A percentile compares a stretch with the other conserved stretches of the same genome.
These are phyloP conservation scores for Hypena proboscidalis DNA, from an alignment of 2,888 invertebrate genomes.

Conservation along the genomic window DNA sequence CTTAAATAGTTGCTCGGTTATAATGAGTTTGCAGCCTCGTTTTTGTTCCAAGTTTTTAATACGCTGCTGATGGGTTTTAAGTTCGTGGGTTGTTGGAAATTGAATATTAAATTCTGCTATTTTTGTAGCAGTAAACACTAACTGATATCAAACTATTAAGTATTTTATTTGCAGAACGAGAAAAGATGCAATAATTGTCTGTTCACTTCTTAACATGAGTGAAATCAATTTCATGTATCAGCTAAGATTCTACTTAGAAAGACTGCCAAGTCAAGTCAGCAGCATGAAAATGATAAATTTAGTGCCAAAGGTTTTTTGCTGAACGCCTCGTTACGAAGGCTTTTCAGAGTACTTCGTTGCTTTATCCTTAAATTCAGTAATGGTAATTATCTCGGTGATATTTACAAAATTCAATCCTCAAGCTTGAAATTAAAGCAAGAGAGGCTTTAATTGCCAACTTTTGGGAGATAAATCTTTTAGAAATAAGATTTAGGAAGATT, in stretches of 20 bases:
- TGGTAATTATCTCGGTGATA: slow-evolving; percentile 21
- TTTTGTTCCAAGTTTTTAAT: slow-evolving; percentile 13
- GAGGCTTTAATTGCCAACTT: slow-evolving; percentile 31
- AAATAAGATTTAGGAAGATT: slow-evolving; percentile 22
- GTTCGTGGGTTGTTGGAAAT: slow-evolving; percentile 1
- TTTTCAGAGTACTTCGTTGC: slow-evolving; percentile 1
- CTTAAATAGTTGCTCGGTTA: slow-evolving; percentile 7
- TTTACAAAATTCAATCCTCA: slow-evolving; percentile 16
- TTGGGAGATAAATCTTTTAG: slow-evolving; percentile 29
- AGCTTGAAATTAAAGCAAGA: slow-evolving; percentile 21
- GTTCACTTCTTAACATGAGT: no score
- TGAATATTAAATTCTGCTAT: not conserved
- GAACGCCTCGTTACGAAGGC: no score
- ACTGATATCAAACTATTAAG: no score
- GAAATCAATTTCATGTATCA: no score
- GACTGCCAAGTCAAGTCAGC: no score
- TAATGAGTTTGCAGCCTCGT: slow-evolving; percentile 10
- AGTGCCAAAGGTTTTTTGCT: no score
- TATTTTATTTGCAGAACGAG: no score
- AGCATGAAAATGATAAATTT: no score
- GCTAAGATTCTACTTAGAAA: no score
- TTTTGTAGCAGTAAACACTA: not conserved
- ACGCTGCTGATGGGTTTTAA: slow-evolving; percentile 8
- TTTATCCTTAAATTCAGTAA: slow-evolving; percentile 17
- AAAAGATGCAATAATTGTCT: no score